Evolutionary conservation across 2,888 invertebrate species (phyloP).

Genomic region (Lasius fuliginosus): DNA sequence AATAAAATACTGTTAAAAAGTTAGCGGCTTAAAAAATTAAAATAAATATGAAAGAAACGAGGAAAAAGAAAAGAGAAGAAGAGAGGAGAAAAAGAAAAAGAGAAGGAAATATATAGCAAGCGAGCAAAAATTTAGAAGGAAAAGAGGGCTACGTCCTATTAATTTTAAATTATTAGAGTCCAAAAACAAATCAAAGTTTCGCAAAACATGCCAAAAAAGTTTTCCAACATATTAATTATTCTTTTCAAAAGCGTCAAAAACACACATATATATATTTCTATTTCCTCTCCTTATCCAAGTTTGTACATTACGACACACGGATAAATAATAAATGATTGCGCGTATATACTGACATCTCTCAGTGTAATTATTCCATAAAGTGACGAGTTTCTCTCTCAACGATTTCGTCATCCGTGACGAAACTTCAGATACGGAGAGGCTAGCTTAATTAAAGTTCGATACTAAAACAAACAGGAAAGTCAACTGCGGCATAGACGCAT

Average conservation of each 20-base stretch:
- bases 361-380: slow-evolving; percentile 38
- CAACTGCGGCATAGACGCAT: slow-evolving; percentile 13
- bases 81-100: not conserved
- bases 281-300: not conserved
- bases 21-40: slow-evolving; percentile 6
- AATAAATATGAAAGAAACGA: not conserved
- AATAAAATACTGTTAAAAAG: not conserved
- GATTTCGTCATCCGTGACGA: slow-evolving; percentile 49
- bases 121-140: not conserved
- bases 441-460: slow-evolving; percentile 67
- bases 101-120: not conserved
- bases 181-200: too few species aligned
- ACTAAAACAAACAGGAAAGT: slow-evolving; percentile 46
- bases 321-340: slow-evolving; percentile 24
- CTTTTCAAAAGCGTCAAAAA: not conserved
- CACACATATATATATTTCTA: not conserved
- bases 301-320: not conserved
- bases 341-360: slow-evolving; percentile 4
- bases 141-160: not conserved
- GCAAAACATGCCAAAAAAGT: too few species aligned
- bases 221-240: not conserved
- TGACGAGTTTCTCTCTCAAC: slow-evolving; percentile 41
- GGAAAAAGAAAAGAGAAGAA: not conserved
- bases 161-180: not conserved
- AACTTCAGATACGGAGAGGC: slow-evolving; percentile 18